Evolutionary conservation across 1,140 invertebrate genomes (phyloP).

Genomic region (Elymnias hypermnestra): DNA sequence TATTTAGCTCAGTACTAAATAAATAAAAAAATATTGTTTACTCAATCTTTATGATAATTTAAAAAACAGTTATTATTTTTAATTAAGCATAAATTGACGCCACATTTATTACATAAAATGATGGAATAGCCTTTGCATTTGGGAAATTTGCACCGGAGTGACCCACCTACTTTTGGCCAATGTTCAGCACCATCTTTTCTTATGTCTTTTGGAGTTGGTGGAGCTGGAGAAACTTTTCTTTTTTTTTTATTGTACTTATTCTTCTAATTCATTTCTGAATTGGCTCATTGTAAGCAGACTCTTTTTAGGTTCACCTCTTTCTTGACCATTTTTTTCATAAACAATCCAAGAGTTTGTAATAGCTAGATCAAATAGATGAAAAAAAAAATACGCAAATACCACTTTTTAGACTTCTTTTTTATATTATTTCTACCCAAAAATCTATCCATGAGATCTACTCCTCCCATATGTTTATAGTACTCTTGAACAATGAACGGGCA

Average conservation of each 20-base stretch:
- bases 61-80: conserved; percentile 35
- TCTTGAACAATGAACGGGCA: conserved; percentile 33
- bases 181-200: conserved; percentile 39
- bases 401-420: conserved; percentile 40
- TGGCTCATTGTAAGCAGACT: conserved; percentile 36
- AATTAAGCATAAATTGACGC: conserved; percentile 31
- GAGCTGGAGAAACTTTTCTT: conserved; percentile 33
- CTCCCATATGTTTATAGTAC: conserved; percentile 45
- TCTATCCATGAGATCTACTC: conserved; percentile 61
- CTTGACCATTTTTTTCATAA: conserved; percentile 39
- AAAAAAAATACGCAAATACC: conserved; percentile 44
- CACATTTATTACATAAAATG: conserved; percentile 35
- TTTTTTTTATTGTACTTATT: conserved; percentile 31
- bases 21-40: conserved; percentile 33
- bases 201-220: conserved; percentile 34
- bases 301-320: conserved; percentile 33
- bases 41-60: conserved; percentile 35
- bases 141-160: conserved; percentile 30
- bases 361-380: conserved; percentile 38
- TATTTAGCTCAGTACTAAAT: conserved; percentile 38
- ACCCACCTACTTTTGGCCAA: conserved; percentile 37
- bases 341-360: conserved; percentile 45
- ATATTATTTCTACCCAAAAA: conserved; percentile 58
- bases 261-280: conserved; percentile 44
- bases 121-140: conserved; percentile 38